Percentiles rank a stretch among this genome's conserved stretches.
Conservation (phyloP, 2,888 invertebrate species). For the Epinotia nisella region DNA sequence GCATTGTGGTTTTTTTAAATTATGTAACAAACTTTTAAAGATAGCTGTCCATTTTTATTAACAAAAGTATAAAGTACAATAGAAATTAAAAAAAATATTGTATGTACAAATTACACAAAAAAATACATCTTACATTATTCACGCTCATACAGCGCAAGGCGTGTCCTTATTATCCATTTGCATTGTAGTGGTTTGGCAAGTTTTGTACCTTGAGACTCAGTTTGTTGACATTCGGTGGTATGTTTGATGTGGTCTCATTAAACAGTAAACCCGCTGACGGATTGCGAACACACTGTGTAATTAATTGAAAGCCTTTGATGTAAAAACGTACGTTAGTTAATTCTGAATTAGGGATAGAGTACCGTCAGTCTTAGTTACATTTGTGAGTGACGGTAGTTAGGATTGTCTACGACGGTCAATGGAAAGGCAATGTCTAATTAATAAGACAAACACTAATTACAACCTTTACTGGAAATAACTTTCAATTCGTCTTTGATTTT, state of each 20-base stretch:
- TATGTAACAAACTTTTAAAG: too few species aligned
- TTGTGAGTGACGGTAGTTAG: background rate
- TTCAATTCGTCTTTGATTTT: too few species aligned
- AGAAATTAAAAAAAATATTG: too few species aligned
- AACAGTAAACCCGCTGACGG: constrained; percentile 20
- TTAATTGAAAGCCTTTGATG: constrained; percentile 14
- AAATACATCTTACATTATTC: background rate
- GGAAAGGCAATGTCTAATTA: background rate
- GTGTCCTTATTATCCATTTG: constrained; percentile 26
- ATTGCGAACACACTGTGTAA: constrained; percentile 20
- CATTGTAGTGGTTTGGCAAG: constrained; percentile 39
- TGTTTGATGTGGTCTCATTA: constrained; percentile 43
- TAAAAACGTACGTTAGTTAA: background rate
- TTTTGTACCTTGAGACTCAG: constrained; percentile 39
- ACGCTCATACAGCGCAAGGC: background rate
- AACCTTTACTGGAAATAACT: background rate
- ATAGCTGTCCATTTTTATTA: too few species aligned
- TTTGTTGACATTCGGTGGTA: constrained; percentile 40
- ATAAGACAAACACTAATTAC: background rate
- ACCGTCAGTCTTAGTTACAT: background rate
- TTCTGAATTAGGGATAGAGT: background rate
- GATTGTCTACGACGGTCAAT: background rate
- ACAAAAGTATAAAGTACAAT: too few species aligned
- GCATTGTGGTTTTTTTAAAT: too few species aligned
- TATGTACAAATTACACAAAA: too few species aligned